Evolutionary conservation across 1,140 invertebrate genomes (phyloP), one percentile per base, ranked within the genome.

Genomic region (Sycophila sp.): DNA sequence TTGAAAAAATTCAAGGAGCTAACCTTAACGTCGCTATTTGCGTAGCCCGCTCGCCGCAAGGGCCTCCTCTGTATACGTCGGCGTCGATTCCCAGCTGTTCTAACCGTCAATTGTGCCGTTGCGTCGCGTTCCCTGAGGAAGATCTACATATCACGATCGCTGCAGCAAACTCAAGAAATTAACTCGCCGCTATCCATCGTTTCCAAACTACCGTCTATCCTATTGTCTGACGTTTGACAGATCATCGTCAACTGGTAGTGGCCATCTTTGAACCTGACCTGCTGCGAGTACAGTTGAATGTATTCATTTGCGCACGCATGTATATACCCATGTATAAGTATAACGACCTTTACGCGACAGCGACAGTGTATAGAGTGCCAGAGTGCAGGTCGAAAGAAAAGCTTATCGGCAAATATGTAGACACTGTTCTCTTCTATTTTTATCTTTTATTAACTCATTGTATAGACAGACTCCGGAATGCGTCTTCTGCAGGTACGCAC

Each of bases 251-350:
- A 69, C 56, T 69, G 53, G 11, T 19, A 8, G 55, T 69, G 56
- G 66, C 66, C 66, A 60, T 69, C 66, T 69, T 69, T 69, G 34
- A 40, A 40, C 36, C 15, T 65, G n/a, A n/a, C n/a, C n/a, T n/a
- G n/a, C n/a, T n/a, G n/a, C n/a, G n/a, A n/a, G n/a, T n/a, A n/a
- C n/a, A n/a, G n/a, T n/a, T n/a, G n/a, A n/a, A n/a, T n/a, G n/a
- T n/a, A n/a, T n/a, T n/a, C n/a, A n/a, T n/a, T n/a, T n/a, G n/a
- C n/a, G n/a, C n/a, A n/a, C n/a, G n/a, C n/a, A n/a, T 49, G 19
- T 2, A 45, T n/a, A 2, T 47, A 47, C 15, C 6, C 22, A 47
- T 22, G 22, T 17, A 13, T 47, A 47, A 10, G 45, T 6, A 47
- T 47, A 2, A 17, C 42, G 5, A 17, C 2, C 42, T 47, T n/a